Conservation (phyloP, 2,888 invertebrate genomes). For the Phragmatobia fuliginosa region DNA sequence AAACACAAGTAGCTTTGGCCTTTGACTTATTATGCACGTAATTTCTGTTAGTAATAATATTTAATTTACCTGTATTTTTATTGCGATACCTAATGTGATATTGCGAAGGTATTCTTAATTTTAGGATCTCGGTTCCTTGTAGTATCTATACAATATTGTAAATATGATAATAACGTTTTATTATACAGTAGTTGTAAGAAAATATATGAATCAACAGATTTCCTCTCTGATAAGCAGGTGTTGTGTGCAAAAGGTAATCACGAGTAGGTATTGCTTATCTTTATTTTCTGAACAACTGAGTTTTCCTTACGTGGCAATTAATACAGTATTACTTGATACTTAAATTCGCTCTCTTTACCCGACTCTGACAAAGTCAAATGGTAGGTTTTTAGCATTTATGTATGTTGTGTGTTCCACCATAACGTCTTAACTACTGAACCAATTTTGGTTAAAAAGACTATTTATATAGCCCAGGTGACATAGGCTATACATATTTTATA, state of each 20-base stretch:
- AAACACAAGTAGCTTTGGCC: no score
- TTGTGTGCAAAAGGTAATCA: not conserved
- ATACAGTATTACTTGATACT: not conserved
- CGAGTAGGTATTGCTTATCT: not conserved
- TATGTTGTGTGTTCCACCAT: no score
- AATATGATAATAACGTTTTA: not conserved
- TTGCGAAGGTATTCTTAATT: not conserved
- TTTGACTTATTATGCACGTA: not conserved
- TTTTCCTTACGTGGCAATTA: not conserved
- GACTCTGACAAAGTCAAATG: no score
- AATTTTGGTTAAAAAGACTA: no score
- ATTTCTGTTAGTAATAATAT: not conserved
- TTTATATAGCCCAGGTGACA: no score
- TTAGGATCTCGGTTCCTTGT: not conserved
- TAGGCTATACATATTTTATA: no score
- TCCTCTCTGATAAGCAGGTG: not conserved
- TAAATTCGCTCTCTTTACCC: no score
- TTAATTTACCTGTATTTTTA: not conserved
- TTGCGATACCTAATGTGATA: not conserved
- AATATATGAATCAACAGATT: not conserved
- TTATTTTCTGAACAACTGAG: not conserved
- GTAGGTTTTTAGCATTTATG: no score
- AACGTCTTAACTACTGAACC: no score
- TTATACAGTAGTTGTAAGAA: slow-evolving; percentile 4
- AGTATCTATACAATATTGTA: not conserved